These are phyloP conservation scores for Pogonognathellus flavescens DNA, from an alignment of 1,140 invertebrate species.

Conservation along the genomic window DNA sequence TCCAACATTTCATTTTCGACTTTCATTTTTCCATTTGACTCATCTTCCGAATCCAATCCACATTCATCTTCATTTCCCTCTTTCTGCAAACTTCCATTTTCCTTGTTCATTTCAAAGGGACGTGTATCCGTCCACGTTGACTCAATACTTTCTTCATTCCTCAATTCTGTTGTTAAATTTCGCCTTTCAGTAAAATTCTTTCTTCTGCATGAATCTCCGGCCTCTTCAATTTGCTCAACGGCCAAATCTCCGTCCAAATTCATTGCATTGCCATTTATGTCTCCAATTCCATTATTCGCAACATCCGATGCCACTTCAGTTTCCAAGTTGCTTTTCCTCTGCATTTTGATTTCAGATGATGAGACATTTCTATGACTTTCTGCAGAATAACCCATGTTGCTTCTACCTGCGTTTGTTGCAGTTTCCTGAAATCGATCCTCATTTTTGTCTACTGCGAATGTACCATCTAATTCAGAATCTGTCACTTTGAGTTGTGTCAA, in stretches of 20 bases:
- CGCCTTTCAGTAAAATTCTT: not conserved
- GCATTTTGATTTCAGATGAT: too few species aligned
- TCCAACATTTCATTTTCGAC: not conserved
- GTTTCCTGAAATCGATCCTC: not conserved
- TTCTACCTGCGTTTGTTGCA: not conserved
- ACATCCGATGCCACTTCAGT: not conserved
- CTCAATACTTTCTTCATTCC: not conserved
- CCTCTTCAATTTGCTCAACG: conserved; percentile 9
- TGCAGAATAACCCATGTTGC: not conserved
- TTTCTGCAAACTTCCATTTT: not conserved
- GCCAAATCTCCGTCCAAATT: not conserved
- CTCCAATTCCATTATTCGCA: not conserved
- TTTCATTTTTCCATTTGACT: not conserved
- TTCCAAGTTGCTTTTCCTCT: not conserved
- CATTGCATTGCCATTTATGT: conserved; percentile 11
- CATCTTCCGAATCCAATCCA: not conserved
- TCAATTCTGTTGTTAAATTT: not conserved
- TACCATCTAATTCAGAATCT: too few species aligned
- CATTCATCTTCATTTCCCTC: not conserved
- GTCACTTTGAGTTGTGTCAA: not conserved
- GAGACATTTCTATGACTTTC: not conserved
- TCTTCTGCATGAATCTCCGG: not conserved
- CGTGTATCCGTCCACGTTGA: not conserved
- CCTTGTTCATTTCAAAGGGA: not conserved
- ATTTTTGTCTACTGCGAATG: not conserved